These are phyloP conservation scores for Scaptomyza hsui DNA, from an alignment of 1,140 invertebrate genomes.

Conservation along the genomic window DNA sequence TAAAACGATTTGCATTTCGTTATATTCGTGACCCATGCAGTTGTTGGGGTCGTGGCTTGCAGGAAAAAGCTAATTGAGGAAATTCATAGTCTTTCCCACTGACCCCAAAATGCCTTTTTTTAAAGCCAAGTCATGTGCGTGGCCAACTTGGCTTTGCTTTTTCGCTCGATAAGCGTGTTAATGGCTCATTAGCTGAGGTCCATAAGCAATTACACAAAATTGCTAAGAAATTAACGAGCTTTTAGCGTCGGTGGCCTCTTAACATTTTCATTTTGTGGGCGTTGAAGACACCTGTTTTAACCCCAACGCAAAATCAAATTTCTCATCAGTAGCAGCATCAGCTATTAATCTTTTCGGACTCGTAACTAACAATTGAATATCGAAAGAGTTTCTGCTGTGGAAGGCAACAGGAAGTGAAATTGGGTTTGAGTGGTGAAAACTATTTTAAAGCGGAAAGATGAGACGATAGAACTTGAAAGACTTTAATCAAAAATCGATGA, in stretches of 20 bases:
- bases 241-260: constrained; percentile 5
- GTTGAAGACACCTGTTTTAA: constrained; percentile 41
- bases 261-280: constrained; percentile 19
- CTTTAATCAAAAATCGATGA: neutral
- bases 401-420: constrained; percentile 39
- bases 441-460: constrained; percentile 41
- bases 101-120: constrained; percentile 23
- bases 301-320: constrained; percentile 19
- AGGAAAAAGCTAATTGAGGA: constrained; percentile 68
- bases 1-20: constrained; percentile 71
- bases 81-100: constrained; percentile 62
- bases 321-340: constrained; percentile 2
- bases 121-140: constrained; percentile 53
- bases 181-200: constrained; percentile 63
- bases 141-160: constrained; percentile 38
- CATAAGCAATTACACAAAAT: constrained; percentile 49
- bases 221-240: constrained; percentile 46
- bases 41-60: constrained; percentile 22
- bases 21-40: constrained; percentile 36
- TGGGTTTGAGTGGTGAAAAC: constrained; percentile 11
- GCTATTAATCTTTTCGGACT: constrained; percentile 7
- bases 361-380: constrained; percentile 25
- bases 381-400: constrained; percentile 7
- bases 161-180: constrained; percentile 67
- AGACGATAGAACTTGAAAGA: constrained; percentile 19